Base-by-base conservation (phyloP, 2,113 vertebrate genomes). In the Tretioscincus oriximinensis region DNA sequence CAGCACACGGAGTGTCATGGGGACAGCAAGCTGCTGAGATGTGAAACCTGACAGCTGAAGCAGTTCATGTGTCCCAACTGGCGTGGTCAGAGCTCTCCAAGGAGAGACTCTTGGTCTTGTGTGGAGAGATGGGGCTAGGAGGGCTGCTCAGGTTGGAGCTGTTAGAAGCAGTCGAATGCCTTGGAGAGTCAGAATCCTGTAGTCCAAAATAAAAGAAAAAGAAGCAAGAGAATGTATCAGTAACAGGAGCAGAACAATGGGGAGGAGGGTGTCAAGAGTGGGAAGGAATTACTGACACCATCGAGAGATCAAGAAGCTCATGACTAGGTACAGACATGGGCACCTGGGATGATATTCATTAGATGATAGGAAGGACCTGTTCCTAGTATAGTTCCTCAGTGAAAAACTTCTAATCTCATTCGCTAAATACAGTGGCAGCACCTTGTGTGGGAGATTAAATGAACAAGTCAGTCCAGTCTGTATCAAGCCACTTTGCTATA, bases 121-220 rank as follows among this genome's bases (percentile, higher is more conserved):
- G 97, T 77, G 98, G 98, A 54, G 98, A 99, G 81, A 96, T 93
- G 0, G 98, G 98, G 90, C 98, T 99, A 64, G 98, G 98, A 9
- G 98, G 98, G 93, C 98, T 99, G 96, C 98, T 99, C 95, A 99
- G 97, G 94, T 98, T 99, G 91, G 98, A 99, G 92, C 98, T 99
- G 95, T 99, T 99, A 4, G 98, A 99, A 77, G 98, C 98, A 0
- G 98, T 99, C 68, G 98, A 99, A 92, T 99, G 98, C 81, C 98
- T 96, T 0, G 98, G 98, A 54, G 98, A 99, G 87, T 99, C 98
- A 0, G 98, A 99, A 92, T 99, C 98, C 98, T 99, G 95, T 9
- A 91, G 89, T 68, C 74, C 61, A 89, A 90, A 81, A 58, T 18
- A 18, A 58, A 16, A 14, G 18, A 58, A 58, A 58, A 58, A 90